These are phyloP conservation scores for Mimachlamys varia DNA, from an alignment of 2,888 invertebrate genomes.

Conservation along the genomic window DNA sequence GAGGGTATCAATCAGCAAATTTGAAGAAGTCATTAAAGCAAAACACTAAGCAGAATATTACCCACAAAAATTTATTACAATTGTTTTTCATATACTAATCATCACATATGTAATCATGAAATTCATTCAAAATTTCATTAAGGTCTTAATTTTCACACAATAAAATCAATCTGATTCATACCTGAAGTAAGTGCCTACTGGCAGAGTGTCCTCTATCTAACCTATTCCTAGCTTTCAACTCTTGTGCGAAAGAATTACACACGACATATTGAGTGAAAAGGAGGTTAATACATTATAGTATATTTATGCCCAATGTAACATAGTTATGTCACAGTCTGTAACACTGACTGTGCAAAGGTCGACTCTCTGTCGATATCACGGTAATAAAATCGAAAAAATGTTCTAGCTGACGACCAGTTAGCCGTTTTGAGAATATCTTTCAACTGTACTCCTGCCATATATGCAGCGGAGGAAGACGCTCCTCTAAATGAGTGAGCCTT, in stretches of 20 bases:
- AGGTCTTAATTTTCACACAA: too few species aligned
- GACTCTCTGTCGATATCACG: constrained; percentile 29
- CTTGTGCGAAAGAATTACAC: too few species aligned
- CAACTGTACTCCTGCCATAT: constrained; percentile 37
- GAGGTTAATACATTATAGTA: too few species aligned
- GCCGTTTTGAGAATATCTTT: constrained; percentile 40
- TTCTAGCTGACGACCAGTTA: constrained; percentile 36
- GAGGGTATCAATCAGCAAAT: neutral
- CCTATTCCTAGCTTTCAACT: too few species aligned
- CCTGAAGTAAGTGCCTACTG: too few species aligned
- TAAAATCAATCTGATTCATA: too few species aligned
- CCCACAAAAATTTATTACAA: neutral
- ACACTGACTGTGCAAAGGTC: neutral
- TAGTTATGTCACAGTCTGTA: neutral
- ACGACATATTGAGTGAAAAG: too few species aligned
- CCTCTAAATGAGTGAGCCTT: constrained; percentile 41
- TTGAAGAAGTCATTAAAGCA: constrained; percentile 29
- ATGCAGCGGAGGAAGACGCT: constrained; percentile 39
- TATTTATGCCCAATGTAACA: neutral
- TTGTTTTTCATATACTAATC: neutral
- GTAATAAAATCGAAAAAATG: constrained; percentile 28
- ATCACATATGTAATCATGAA: neutral
- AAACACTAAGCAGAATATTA: neutral
- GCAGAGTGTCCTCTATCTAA: too few species aligned
- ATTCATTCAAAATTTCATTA: too few species aligned